A percentile compares a stretch with the other conserved stretches of the same genome.
These are phyloP conservation scores for Sebastes baramenuke DNA, from an alignment of 2,797 vertebrate genomes.

Conservation along the genomic window DNA sequence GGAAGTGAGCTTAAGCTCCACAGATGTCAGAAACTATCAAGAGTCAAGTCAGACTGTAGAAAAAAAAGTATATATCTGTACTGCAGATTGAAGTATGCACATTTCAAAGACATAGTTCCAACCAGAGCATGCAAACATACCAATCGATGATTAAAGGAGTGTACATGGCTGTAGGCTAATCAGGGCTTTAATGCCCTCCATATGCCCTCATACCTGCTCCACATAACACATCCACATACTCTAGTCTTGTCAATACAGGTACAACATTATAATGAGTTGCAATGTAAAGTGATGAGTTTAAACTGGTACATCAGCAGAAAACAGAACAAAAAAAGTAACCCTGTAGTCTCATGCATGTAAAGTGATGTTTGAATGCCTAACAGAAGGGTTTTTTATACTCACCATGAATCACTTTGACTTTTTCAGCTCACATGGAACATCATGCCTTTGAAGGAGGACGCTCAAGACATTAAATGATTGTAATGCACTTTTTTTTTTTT, in stretches of 20 bases:
- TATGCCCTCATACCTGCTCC: background rate
- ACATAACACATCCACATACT: background rate
- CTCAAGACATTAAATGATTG: slow-evolving; percentile 84
- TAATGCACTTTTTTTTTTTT: slow-evolving; percentile 49
- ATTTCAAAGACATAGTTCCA: background rate
- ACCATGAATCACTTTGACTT: slow-evolving; percentile 41
- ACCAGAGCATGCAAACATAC: background rate
- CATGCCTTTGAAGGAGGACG: slow-evolving; percentile 93
- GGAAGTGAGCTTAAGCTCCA: background rate
- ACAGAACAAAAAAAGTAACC: no score
- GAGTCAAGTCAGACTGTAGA: background rate
- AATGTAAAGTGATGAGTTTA: background rate
- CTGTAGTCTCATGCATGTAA: background rate
- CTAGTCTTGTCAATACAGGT: background rate
- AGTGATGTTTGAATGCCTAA: background rate
- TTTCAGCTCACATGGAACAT: slow-evolving; percentile 93
- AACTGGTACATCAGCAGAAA: background rate
- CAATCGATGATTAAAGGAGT: background rate
- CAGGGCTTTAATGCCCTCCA: background rate
- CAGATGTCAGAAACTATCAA: background rate
- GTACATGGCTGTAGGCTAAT: background rate
- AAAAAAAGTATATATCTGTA: no score
- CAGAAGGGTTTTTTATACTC: slow-evolving; percentile 15
- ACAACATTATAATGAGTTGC: background rate
- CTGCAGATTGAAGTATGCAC: background rate